Evolutionary conservation across 2,797 vertebrate genomes (phyloP).

Genomic region (Rhabdomys pumilio): DNA sequence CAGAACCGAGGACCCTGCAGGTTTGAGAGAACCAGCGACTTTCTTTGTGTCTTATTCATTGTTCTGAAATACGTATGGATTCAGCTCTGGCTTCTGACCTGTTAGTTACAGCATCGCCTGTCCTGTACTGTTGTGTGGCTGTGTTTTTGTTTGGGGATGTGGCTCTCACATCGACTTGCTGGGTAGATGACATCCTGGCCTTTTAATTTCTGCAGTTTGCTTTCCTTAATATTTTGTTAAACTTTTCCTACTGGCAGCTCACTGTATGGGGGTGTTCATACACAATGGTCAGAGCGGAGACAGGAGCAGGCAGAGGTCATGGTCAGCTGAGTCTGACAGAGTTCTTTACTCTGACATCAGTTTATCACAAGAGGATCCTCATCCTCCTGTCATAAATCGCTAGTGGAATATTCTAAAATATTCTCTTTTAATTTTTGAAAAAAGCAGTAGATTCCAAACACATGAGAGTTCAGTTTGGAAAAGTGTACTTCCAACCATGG

Average conservation of each 20-base stretch:
- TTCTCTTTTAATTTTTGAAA: not conserved
- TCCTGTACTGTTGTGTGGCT: not conserved
- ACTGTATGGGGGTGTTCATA: not conserved
- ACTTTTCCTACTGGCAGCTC: not conserved
- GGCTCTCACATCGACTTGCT: not conserved
- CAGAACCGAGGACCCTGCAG: not conserved
- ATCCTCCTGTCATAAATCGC: not conserved
- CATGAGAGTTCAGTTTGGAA: not conserved
- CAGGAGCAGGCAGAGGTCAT: not conserved
- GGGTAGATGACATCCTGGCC: not conserved
- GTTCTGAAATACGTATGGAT: not conserved
- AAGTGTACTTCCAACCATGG: not conserved
- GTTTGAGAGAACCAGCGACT: not conserved
- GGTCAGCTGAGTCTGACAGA: no score
- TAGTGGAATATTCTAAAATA: constrained; percentile 45
- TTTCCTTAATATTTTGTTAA: constrained; percentile 8
- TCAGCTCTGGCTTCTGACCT: not conserved
- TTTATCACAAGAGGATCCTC: not conserved
- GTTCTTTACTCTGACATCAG: not conserved
- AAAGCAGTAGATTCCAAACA: constrained; percentile 10
- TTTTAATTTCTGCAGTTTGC: not conserved
- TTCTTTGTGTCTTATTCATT: constrained; percentile 19
- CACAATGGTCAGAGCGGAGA: not conserved
- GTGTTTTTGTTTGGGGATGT: constrained; percentile 1
- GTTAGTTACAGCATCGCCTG: not conserved